phyloP scores from a whole-genome alignment of 2,797 vertebrate genomes.

The Mionectes olivaceus region DNA sequence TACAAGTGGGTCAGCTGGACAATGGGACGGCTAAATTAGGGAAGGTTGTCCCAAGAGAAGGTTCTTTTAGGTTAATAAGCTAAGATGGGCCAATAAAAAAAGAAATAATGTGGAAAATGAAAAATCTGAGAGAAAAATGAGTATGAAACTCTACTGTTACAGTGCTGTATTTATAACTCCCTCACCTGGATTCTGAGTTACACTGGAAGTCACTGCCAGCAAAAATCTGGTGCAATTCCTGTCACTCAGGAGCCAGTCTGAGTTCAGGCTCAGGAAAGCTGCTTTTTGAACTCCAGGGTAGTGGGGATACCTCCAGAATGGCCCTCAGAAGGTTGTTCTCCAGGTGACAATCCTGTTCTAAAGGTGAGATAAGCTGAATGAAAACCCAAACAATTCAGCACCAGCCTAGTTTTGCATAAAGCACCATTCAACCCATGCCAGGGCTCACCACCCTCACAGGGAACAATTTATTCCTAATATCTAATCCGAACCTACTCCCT shows the following conservation, averaged over 20 bases:
- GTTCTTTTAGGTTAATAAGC: background rate
- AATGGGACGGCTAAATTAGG: background rate
- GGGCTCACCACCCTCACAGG: background rate
- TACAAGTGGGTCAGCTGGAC: background rate
- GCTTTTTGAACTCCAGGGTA: background rate
- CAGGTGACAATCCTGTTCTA: background rate
- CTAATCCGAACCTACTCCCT: accelerated
- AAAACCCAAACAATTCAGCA: background rate
- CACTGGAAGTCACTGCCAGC: background rate
- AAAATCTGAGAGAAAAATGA: background rate
- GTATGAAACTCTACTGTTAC: background rate
- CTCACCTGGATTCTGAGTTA: background rate
- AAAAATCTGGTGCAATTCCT: background rate
- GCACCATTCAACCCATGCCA: background rate
- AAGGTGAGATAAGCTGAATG: background rate
- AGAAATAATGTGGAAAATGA: background rate
- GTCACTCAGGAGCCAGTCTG: background rate
- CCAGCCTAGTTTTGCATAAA: background rate
- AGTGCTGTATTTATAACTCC: background rate
- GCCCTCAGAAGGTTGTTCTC: background rate
- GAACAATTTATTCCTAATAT: too few species aligned
- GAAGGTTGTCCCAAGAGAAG: background rate
- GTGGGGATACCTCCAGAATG: background rate
- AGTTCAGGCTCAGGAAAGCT: background rate
- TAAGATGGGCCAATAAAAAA: background rate